A percentile compares a stretch with the other conserved stretches of the same genome.
Conservation (phyloP, 2,113 vertebrate species). For the Hiodon alosoides region DNA sequence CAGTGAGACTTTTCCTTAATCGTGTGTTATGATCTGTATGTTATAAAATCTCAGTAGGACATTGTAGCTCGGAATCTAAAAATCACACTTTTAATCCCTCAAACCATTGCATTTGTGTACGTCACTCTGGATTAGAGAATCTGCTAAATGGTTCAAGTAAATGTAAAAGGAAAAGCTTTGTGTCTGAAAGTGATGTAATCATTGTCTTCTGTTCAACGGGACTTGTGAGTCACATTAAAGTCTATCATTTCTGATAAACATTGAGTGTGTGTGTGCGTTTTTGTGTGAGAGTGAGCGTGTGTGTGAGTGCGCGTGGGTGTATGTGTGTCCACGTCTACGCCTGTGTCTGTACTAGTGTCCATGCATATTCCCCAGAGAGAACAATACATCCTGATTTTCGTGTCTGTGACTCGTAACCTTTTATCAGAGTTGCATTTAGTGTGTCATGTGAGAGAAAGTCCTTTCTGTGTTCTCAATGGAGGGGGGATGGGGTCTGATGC, state of each 20-base stretch:
- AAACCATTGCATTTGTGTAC: too few species aligned
- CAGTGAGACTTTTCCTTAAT: too few species aligned
- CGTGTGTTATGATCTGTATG: too few species aligned
- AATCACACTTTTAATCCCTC: too few species aligned
- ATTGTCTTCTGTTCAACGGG: slow-evolving; percentile 26
- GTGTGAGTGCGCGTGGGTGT: slow-evolving; percentile 13
- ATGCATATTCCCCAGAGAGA: neutral
- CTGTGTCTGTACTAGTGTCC: slow-evolving; percentile 17
- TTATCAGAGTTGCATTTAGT: too few species aligned
- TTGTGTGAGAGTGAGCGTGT: slow-evolving; percentile 16
- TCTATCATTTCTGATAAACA: neutral
- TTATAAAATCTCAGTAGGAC: too few species aligned
- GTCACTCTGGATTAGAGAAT: too few species aligned
- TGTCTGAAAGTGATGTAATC: slow-evolving; percentile 32
- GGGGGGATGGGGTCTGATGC: too few species aligned
- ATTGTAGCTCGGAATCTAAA: too few species aligned
- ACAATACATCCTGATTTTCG: neutral
- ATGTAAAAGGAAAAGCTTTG: neutral
- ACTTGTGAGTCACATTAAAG: slow-evolving; percentile 15
- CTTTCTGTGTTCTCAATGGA: too few species aligned
- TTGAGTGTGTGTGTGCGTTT: neutral
- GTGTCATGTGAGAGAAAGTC: too few species aligned
- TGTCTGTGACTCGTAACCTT: slow-evolving; percentile 11
- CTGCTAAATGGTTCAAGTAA: slow-evolving; percentile 5
- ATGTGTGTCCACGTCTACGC: slow-evolving; percentile 3